These are phyloP conservation scores for Cyclina sinensis DNA, from an alignment of 1,140 invertebrate genomes.

Conservation along the genomic window DNA sequence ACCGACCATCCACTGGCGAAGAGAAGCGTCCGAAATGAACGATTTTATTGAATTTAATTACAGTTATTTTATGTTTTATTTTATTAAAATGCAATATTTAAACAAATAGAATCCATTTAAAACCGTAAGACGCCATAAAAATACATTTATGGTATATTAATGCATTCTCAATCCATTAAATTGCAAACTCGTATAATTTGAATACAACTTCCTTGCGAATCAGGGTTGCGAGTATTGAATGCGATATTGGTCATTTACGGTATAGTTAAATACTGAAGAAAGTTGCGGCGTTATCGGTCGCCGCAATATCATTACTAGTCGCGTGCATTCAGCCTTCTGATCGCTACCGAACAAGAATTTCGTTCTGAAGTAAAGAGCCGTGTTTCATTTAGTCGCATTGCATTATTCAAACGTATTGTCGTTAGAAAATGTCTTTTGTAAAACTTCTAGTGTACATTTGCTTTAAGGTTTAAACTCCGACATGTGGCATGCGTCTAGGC, in stretches of 20 bases:
- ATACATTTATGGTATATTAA: constrained; percentile 35
- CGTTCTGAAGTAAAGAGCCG: no score
- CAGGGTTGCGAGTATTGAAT: background rate
- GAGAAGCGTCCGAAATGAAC: constrained; percentile 4
- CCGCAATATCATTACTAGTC: background rate
- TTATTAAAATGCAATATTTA: constrained; percentile 21
- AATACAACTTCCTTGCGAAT: background rate
- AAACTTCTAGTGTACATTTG: no score
- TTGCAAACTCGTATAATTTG: constrained; percentile 20
- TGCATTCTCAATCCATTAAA: constrained; percentile 24
- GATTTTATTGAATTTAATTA: constrained; percentile 31
- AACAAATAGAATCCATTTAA: constrained; percentile 9
- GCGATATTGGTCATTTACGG: constrained; percentile 2
- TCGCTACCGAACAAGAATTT: constrained; percentile 6
- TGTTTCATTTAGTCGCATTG: no score
- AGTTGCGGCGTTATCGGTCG: background rate
- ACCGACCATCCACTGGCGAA: background rate
- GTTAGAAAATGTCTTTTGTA: no score
- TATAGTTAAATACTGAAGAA: constrained; percentile 7
- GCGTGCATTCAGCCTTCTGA: background rate
- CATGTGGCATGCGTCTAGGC: no score
- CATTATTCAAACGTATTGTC: no score
- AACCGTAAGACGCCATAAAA: constrained; percentile 5
- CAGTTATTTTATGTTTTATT: constrained; percentile 6
- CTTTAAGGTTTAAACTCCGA: no score